A percentile compares a stretch with the other conserved stretches of the same genome.
Evolutionary conservation across 2,797 vertebrate genomes (phyloP).

Genomic region (Coregonus sp.): DNA sequence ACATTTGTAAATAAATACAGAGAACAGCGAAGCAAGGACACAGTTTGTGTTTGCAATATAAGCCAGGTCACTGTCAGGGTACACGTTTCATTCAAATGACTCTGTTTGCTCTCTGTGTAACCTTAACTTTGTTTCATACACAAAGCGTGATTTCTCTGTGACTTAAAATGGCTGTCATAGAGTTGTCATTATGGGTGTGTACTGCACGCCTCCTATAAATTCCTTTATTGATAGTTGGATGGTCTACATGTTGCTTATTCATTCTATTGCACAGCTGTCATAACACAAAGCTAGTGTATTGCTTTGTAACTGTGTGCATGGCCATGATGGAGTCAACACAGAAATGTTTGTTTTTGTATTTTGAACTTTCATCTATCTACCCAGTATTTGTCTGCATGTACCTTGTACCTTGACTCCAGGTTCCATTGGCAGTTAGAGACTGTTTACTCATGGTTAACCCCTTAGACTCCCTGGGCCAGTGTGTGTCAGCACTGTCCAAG

Average conservation of each 20-base stretch:
- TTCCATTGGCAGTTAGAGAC: neutral
- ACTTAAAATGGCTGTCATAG: slow-evolving; percentile 17
- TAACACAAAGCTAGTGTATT: neutral
- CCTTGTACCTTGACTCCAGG: neutral
- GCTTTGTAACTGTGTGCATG: neutral
- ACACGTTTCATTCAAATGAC: neutral
- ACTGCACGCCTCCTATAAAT: neutral
- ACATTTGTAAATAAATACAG: slow-evolving; percentile 2
- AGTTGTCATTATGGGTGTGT: neutral
- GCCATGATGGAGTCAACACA: slow-evolving; percentile 18
- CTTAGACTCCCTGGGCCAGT: slow-evolving; percentile 77
- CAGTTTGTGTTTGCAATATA: slow-evolving; percentile 7
- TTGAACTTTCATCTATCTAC: slow-evolving; percentile 29
- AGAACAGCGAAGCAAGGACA: neutral
- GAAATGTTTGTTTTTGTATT: slow-evolving; percentile 56
- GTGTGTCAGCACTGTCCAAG: slow-evolving; percentile 76
- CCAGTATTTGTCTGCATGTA: neutral
- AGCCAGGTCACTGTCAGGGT: neutral
- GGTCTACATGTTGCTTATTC: neutral
- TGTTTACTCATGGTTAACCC: slow-evolving; percentile 52
- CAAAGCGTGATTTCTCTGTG: slow-evolving; percentile 35
- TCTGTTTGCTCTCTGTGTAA: slow-evolving; percentile 37
- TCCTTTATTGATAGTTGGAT: neutral
- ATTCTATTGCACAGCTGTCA: neutral
- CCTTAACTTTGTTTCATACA: slow-evolving; percentile 49